A percentile compares a stretch with the other conserved stretches of the same genome.
Conservation (phyloP, 1,140 invertebrate species). For the Brachionus paranguensis region DNA sequence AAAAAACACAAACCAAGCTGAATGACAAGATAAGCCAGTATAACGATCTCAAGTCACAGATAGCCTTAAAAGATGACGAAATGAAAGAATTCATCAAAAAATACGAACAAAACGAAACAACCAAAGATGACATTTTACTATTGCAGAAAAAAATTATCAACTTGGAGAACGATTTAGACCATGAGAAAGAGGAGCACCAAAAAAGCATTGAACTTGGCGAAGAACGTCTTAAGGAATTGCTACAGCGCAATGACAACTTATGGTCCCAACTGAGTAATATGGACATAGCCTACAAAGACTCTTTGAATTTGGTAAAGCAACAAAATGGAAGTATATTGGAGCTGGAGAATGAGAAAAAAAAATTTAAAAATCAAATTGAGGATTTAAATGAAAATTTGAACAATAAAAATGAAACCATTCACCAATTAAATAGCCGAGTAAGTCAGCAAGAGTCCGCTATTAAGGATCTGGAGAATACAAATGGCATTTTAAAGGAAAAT, state of each 20-base stretch:
- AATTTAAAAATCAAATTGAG: background rate
- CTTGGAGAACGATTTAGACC: background rate
- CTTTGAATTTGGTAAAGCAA: background rate
- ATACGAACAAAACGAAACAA: constrained; percentile 26
- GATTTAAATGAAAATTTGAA: background rate
- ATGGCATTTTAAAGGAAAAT: background rate
- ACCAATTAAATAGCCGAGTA: background rate
- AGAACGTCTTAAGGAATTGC: constrained; percentile 10
- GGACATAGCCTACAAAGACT: background rate
- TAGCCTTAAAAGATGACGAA: constrained; percentile 24
- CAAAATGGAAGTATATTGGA: background rate
- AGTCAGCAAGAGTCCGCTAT: background rate
- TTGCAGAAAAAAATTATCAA: constrained; percentile 18
- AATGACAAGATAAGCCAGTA: constrained; percentile 22
- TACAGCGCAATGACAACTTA: constrained; percentile 1
- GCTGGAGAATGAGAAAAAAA: background rate
- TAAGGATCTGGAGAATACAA: background rate
- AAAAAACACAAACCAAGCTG: constrained; percentile 14
- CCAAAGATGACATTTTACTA: constrained; percentile 13
- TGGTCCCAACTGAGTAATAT: constrained; percentile 2
- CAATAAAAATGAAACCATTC: background rate
- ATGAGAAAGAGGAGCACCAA: background rate
- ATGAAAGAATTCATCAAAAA: constrained; percentile 37
- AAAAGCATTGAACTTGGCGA: constrained; percentile 21
- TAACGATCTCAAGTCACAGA: background rate